Base-by-base conservation (phyloP, 2,888 invertebrate species). In the Cheilosia scutellata region DNA sequence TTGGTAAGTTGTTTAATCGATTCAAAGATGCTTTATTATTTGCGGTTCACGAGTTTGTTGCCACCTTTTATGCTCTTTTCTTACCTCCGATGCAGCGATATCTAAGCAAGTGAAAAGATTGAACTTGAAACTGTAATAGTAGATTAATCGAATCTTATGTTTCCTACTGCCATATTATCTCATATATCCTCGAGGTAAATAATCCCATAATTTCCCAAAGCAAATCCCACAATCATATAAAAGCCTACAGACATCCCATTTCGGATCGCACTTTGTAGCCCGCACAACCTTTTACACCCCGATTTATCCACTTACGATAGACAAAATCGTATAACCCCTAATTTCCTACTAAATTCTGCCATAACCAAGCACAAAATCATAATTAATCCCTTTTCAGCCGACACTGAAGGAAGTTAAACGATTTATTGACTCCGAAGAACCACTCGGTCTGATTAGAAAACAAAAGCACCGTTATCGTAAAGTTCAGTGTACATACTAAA, bases 391-490 rank as follows among this genome's bases (percentile, higher is more conserved):
- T 47, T 55, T 42, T 72, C 49, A 58, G 31, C 65, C 5, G 49
- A 42, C 58, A 65, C 16, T n/a, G 53, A 51, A 33, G 60, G 60
- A 60, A 74, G 74, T 68, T 80, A 66, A 80, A 33, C 65, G 60
- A 66, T 79, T 70, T 42, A 80, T 66, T 71, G 76, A 77, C 82
- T 86, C 42, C 51, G 20, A 58, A 60, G 53, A 72, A 31, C 71
- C 72, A 58, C 66, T 72, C 63, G 72, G 62, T 62, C 82, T 74
- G 71, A 80, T 82, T 82, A 82, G 66, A 72, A 80, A 82, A 77
- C 77, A 82, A 86, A 77, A 68, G 49, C 60, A 68, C 37, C 72
- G 58, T 58, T 68, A 82, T 76, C 86, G 37, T 86, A 86, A 86
- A 86, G 57, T 76, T 51, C 47, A 25, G 33, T 11, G 11, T 37